These are phyloP conservation scores for Hypsibius dujardini DNA, from an alignment of 1,140 invertebrate genomes.

Conservation along the genomic window DNA sequence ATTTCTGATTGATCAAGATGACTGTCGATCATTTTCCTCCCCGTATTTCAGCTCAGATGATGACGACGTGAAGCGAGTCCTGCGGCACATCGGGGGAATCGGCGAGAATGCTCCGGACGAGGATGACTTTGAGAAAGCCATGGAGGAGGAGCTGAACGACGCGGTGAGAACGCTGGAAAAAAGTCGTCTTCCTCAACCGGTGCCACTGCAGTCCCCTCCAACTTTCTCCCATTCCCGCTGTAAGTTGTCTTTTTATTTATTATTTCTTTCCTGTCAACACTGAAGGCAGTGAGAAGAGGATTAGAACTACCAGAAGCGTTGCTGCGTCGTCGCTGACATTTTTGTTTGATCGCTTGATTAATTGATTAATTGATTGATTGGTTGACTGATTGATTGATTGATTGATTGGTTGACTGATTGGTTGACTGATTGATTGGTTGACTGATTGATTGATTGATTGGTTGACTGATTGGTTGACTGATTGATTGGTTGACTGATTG, in stretches of 20 bases:
- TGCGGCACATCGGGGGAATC: not conserved
- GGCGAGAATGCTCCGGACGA: not conserved
- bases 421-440: too few species aligned
- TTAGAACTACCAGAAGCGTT: not conserved
- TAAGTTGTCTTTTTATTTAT: not conserved
- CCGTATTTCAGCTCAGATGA: not conserved
- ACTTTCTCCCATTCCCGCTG: not conserved
- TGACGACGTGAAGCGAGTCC: not conserved
- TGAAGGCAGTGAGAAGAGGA: not conserved
- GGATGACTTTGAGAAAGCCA: not conserved
- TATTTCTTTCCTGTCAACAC: not conserved
- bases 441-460: too few species aligned
- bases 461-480: too few species aligned
- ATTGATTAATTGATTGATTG: too few species aligned
- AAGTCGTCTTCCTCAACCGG: not conserved
- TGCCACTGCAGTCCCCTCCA: not conserved
- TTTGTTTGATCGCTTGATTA: not conserved
- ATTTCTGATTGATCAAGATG: too few species aligned
- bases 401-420: too few species aligned
- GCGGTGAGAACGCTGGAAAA: not conserved
- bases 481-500: too few species aligned
- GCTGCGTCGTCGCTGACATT: not conserved
- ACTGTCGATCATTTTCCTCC: too few species aligned
- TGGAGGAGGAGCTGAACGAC: conserved; percentile 5
- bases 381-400: too few species aligned